A percentile compares a stretch with the other conserved stretches of the same genome.
phyloP scores from a whole-genome alignment of 2,888 invertebrate species.

The Hoplodrina ambigua region DNA sequence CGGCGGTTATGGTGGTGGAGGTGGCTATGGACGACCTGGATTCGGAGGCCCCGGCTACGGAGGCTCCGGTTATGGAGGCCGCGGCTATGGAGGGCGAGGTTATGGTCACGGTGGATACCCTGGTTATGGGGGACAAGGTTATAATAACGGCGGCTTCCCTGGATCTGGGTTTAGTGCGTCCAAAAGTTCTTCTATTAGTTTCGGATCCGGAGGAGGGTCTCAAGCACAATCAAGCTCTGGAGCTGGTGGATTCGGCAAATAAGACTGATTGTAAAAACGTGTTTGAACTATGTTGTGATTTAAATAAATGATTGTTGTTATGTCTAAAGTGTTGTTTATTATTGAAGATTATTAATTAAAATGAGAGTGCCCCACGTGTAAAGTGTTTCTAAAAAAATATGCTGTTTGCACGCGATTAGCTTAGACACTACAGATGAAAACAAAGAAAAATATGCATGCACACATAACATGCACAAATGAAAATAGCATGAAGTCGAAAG shows the following conservation, averaged over 20 bases:
- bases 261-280: constrained; percentile 14
- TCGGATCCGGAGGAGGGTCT: constrained; percentile 33
- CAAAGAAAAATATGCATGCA: no score
- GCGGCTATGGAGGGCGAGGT: constrained; percentile 17
- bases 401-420: no score
- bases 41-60: constrained; percentile 53
- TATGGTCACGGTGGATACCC: constrained; percentile 29
- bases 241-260: constrained; percentile 28
- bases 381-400: no score
- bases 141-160: constrained; percentile 42
- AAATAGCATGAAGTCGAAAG: no score
- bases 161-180: constrained; percentile 67
- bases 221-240: constrained; percentile 45
- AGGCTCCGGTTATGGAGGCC: constrained; percentile 29
- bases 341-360: no score
- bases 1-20: constrained; percentile 30
- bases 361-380: no score
- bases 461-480: no score
- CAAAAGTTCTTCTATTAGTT: constrained; percentile 66
- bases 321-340: not conserved
- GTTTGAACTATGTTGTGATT: constrained; percentile 3
- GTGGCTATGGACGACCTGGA: constrained; percentile 34
- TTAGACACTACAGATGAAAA: no score
- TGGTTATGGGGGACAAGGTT: constrained; percentile 32
- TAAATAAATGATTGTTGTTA: constrained; percentile 17